Percentiles rank a stretch among this genome's conserved stretches.
These are phyloP conservation scores for Sebastes nivosus DNA, from an alignment of 2,797 vertebrate species.

Conservation along the genomic window DNA sequence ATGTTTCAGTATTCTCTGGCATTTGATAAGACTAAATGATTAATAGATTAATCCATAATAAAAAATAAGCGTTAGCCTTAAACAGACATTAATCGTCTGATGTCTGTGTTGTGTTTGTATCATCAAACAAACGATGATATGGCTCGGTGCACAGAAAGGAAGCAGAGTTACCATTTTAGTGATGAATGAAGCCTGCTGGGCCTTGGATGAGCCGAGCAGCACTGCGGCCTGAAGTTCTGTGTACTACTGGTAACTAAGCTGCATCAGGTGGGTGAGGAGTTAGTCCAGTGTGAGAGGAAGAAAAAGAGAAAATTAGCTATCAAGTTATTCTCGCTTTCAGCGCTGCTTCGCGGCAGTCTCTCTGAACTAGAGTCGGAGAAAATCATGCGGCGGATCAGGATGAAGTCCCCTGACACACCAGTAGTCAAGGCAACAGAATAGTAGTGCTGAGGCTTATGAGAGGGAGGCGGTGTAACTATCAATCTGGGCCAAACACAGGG, in stretches of 20 bases:
- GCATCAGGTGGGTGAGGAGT: conserved; percentile 49
- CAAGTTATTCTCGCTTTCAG: conserved; percentile 41
- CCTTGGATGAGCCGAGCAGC: conserved; percentile 12
- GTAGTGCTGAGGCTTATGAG: conserved; percentile 52
- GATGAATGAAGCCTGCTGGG: conserved; percentile 4
- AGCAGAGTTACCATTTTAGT: conserved; percentile 19
- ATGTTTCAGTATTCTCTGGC: background rate
- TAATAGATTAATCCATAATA: background rate
- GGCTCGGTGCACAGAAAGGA: conserved; percentile 11
- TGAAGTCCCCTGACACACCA: conserved; percentile 74
- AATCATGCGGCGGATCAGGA: conserved; percentile 60
- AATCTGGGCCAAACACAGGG: conserved; percentile 52
- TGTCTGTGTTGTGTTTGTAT: background rate
- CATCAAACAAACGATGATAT: conserved; percentile 33
- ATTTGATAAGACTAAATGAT: background rate
- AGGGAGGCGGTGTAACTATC: conserved; percentile 51
- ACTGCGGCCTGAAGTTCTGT: background rate
- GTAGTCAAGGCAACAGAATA: conserved; percentile 78
- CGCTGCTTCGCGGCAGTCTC: conserved; percentile 30
- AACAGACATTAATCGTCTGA: background rate
- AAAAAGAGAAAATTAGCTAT: conserved; percentile 45
- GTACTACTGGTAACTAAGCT: conserved; percentile 3
- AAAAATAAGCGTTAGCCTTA: background rate
- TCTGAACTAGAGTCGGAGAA: conserved; percentile 67
- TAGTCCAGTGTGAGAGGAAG: background rate